Base-by-base conservation (phyloP, 2,113 vertebrate species). In the Pterocles orientalis region DNA sequence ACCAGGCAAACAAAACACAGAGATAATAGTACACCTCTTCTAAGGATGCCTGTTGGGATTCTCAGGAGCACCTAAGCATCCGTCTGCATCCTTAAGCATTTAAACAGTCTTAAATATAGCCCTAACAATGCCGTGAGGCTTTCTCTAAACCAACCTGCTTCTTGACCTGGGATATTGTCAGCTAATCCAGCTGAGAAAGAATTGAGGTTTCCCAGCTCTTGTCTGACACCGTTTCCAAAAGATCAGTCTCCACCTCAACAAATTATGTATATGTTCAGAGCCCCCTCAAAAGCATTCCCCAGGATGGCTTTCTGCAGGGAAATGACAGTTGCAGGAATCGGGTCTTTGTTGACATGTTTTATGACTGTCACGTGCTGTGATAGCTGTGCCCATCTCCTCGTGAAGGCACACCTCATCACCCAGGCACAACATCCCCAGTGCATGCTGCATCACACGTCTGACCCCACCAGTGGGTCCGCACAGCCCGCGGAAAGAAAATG, bases 251-350 rank as follows among this genome's bases (percentile, higher is more conserved):
- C 23, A 20, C 8, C 34, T 12, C 25, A 61, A 8, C 6, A 57
- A 65, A 50, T 3, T 6, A 39, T 41, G 41, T 0, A 1, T 0
- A 1, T 0, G 2, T 45, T 47, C 8, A 26, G 21, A 76, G 9
- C 29, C 68, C 39, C 10, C 41, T 39, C 20, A 23, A 18, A 68
- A 66, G 39, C 10, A 43, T 34, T 14, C 31, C 31, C 36, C 12
- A 9, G 1, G 1, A 1, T 1, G 10, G 19, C 7, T 29, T 18
- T 18, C 60, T 15, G 3, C 51, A 28, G 51, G 48, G 65, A 53
- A 84, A 14, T 1, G 1, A 2, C 1, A 2, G 26, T 2, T 28
- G 57, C 34, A 53, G 62, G 75, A 23, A 9, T 10, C 12, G 1
- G 53, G 33, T 7, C 33, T 79, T 12, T 19, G 60, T 12, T 51